Evolutionary conservation across 2,113 vertebrate genomes (phyloP), one percentile per base, ranked within the genome.

Genomic region (Dipodomys merriami): DNA sequence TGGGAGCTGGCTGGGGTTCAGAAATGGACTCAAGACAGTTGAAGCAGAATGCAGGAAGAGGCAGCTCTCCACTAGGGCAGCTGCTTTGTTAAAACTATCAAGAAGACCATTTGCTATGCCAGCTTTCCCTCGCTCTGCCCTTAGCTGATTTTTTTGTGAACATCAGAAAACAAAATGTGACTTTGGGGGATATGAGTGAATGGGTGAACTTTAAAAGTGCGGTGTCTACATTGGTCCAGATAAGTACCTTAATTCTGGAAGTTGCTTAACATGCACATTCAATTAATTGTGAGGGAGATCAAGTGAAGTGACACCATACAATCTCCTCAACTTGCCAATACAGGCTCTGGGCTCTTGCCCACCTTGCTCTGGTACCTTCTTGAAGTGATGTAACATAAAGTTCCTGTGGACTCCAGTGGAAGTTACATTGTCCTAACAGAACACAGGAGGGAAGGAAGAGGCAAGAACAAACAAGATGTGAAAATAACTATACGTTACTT

Each of bases 21-120:
- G 79, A 90, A 96, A 64, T 15, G 88, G 57, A 86, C 93, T 96
- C 81, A 90, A 93, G 72, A 92, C n/a, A 87, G 33, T 0, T 5
- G 83, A 93, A 79, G 72, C 83, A 90, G 95, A 97, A 92, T 86
- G 73, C 60, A 57, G 53, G 76, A 67, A 35, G 35, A 81, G 57
- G 49, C 35, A 0, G 65, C 53, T 68, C 57, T 88, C 53, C 49
- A 49, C 62, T 29, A 57, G 60, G 33, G 44, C 18, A 79, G 33
- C 67, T 96, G 91, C 87, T 95, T 93, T 95, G 93, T 91, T 73
- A 83, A 92, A 91, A 80, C 68, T 77, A 92, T 88, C 96, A 91
- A 88, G 68, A 93, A 95, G 86, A 96, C 88, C 92, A 94, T 94
- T 90, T 94, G 95, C 90, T 93, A 65, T 27, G 85, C 90, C 78